These are phyloP conservation scores for Sciurus niger DNA, from an alignment of 2,113 vertebrate genomes.

Conservation along the genomic window DNA sequence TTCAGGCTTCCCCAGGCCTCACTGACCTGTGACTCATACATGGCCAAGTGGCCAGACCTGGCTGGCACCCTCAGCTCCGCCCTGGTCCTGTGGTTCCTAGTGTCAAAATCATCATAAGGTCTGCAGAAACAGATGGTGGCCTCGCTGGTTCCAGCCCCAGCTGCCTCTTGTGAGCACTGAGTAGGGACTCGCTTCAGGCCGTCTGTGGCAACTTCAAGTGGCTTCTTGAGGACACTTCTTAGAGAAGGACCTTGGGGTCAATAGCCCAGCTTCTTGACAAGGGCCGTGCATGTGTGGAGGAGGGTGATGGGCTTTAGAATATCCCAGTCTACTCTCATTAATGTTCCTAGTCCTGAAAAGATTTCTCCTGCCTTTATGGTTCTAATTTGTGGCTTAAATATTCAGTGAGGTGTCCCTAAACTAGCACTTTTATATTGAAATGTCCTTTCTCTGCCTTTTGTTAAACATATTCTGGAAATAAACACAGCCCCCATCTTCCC, in stretches of 20 bases:
- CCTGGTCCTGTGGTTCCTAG: not conserved
- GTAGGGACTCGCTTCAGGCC: not conserved
- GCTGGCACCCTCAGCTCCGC: not conserved
- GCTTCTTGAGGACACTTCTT: slow-evolving; percentile 33
- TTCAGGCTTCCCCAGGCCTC: no score
- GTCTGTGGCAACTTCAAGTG: slow-evolving; percentile 56
- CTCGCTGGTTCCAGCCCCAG: no score
- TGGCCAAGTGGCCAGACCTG: accelerated
- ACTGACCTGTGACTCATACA: accelerated
- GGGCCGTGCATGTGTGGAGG: not conserved
- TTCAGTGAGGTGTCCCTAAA: not conserved
- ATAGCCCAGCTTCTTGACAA: not conserved
- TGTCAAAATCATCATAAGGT: accelerated
- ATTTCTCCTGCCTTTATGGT: not conserved
- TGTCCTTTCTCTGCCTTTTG: not conserved
- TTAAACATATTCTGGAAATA: not conserved
- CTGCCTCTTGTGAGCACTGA: not conserved
- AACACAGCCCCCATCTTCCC: not conserved
- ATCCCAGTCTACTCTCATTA: not conserved
- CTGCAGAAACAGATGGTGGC: not conserved
- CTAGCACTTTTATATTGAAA: not conserved
- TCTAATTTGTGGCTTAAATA: not conserved
- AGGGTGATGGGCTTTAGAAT: not conserved
- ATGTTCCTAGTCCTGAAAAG: not conserved
- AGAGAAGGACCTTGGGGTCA: slow-evolving; percentile 52